phyloP scores from a whole-genome alignment of 2,888 invertebrate species.

The Lordiphosa andalusiaca region DNA sequence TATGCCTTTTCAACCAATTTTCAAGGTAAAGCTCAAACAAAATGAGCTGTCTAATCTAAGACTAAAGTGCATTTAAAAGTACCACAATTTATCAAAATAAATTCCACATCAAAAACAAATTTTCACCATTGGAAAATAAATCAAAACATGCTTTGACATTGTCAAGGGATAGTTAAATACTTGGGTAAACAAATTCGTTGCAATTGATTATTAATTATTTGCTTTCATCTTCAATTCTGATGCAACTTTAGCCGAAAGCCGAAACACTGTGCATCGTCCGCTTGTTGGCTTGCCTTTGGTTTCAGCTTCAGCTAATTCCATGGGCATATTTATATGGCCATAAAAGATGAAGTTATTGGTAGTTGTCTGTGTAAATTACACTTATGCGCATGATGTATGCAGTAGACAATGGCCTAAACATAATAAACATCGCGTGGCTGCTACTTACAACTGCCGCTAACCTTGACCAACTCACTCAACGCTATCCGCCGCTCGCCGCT shows the following conservation, averaged over 20 bases:
- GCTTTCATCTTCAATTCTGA: background rate
- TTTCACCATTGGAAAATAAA: no score
- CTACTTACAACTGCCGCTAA: conserved; percentile 37
- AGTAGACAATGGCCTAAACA: conserved; percentile 29
- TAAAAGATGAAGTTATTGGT: conserved; percentile 39
- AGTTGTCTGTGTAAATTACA: conserved; percentile 30
- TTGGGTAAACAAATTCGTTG: background rate
- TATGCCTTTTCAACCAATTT: no score
- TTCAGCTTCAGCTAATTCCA: conserved; percentile 4
- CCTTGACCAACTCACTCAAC: conserved; percentile 68
- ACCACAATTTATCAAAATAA: no score
- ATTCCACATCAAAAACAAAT: no score
- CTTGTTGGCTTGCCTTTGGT: background rate
- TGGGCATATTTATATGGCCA: conserved; percentile 9
- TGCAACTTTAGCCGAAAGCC: background rate
- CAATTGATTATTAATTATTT: conserved; percentile 3
- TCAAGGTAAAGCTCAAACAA: no score
- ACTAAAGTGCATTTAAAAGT: no score
- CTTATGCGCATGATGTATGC: conserved; percentile 22
- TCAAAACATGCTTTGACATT: no score
- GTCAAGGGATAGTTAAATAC: background rate
- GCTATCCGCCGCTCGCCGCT: conserved; percentile 37
- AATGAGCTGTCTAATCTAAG: no score
- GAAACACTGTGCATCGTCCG: no score
- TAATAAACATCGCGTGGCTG: conserved; percentile 40